A percentile compares a stretch with the other conserved stretches of the same genome.
phyloP scores from a whole-genome alignment of 2,113 vertebrate species.

The Castor canadensis region DNA sequence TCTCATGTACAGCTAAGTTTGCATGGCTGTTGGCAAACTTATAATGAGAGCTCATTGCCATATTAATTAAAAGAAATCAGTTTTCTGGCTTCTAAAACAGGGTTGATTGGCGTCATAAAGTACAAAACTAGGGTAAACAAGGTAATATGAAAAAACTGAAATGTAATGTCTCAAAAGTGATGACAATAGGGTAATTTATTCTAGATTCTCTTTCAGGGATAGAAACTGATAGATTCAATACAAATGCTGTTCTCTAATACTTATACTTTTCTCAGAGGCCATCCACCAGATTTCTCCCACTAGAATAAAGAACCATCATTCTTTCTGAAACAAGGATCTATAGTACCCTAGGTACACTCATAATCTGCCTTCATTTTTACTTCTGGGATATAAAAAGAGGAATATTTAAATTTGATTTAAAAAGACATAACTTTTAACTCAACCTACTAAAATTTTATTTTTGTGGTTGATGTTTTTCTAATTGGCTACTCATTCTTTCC shows the following conservation, averaged over 20 bases:
- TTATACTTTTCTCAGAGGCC: background rate
- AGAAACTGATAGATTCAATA: background rate
- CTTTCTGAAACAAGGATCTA: background rate
- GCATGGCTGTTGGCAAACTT: background rate
- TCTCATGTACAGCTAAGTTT: background rate
- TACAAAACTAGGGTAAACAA: background rate
- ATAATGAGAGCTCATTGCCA: background rate
- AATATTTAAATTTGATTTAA: constrained; percentile 1
- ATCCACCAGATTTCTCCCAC: background rate
- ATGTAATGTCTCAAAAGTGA: background rate
- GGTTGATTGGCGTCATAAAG: background rate
- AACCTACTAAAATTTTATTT: background rate
- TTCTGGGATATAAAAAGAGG: constrained; percentile 6
- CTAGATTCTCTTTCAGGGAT: background rate
- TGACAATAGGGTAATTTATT: background rate
- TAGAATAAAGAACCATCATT: background rate
- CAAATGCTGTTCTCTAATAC: too few relatives aligned
- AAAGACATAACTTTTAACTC: background rate
- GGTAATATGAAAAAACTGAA: background rate
- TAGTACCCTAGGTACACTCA: background rate
- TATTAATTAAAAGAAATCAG: background rate
- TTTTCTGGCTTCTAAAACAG: constrained; percentile 2
- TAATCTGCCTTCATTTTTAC: background rate
- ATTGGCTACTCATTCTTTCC: background rate
- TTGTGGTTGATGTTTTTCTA: constrained; percentile 6